Evolutionary conservation across 92 coral and sea anemone genomes (phyloP).

Genomic region (Palythoa caribaeorum): DNA sequence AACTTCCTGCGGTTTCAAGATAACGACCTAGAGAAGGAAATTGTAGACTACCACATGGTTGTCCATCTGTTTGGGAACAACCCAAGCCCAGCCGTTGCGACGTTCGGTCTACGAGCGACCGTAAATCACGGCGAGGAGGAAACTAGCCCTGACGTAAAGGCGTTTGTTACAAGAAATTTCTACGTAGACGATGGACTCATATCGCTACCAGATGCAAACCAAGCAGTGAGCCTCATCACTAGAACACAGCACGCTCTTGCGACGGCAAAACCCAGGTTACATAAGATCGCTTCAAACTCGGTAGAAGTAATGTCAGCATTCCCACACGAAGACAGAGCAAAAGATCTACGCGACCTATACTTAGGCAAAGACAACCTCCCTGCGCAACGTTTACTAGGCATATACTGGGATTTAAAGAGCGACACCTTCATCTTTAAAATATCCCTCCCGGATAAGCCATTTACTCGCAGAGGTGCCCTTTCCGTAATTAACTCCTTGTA

Average conservation of each 20-base stretch:
- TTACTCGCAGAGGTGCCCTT: background rate
- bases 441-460: background rate
- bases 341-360: background rate
- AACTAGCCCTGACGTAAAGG: background rate
- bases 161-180: background rate
- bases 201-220: background rate
- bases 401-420: conserved; percentile 1
- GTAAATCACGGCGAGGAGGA: conserved; percentile 41
- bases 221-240: background rate
- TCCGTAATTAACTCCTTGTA: background rate
- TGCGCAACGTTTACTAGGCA: background rate
- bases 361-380: background rate
- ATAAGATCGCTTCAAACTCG: background rate
- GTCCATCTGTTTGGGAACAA: conserved; percentile 50
- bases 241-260: background rate
- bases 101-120: conserved; percentile 46
- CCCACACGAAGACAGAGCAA: background rate
- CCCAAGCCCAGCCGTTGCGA: conserved; percentile 42
- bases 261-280: background rate
- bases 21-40: conserved; percentile 31
- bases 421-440: background rate
- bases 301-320: background rate
- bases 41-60: conserved; percentile 44
- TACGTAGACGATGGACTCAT: conserved; percentile 1
- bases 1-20: conserved; percentile 35